These are phyloP conservation scores for Chrysogorgia sp. DNA, from an alignment of 92 coral and sea anemone genomes.

Conservation along the genomic window DNA sequence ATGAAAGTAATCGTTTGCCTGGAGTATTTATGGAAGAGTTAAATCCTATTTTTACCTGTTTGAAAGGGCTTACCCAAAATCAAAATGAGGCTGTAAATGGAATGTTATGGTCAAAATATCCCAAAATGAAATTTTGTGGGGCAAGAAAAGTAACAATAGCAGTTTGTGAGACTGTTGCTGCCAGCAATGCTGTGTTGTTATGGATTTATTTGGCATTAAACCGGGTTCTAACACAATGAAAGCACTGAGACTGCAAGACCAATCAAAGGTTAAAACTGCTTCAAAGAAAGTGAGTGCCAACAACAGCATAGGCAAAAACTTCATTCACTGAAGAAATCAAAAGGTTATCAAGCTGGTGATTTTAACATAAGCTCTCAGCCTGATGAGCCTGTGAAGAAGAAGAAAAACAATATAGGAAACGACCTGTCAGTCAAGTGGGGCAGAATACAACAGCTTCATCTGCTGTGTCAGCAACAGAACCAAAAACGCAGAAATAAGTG, in stretches of 20 bases:
- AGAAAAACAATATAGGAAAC: too few relatives aligned
- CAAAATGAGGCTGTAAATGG: too few relatives aligned
- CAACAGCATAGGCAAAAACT: constrained; percentile 45
- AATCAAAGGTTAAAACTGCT: constrained; percentile 47
- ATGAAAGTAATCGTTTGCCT: constrained; percentile 33
- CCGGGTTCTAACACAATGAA: constrained; percentile 62
- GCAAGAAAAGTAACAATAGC: constrained; percentile 58
- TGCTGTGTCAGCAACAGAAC: too few relatives aligned
- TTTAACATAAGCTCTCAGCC: constrained; percentile 30
- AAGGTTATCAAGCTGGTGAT: constrained; percentile 40
- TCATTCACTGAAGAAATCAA: constrained; percentile 26
- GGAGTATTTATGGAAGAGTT: constrained; percentile 35
- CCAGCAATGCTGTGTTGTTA: constrained; percentile 57
- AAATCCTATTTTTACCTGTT: too few relatives aligned
- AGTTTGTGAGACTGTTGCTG: constrained; percentile 65
- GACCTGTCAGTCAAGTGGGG: too few relatives aligned
- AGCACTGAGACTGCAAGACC: constrained; percentile 50
- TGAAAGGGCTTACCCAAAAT: constrained; percentile 59
- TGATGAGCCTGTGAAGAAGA: too few relatives aligned
- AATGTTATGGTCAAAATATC: too few relatives aligned
- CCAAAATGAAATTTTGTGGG: too few relatives aligned
- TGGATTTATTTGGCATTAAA: constrained; percentile 44
- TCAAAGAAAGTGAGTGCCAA: constrained; percentile 50
- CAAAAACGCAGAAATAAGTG: too few relatives aligned
- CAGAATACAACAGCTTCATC: too few relatives aligned